These are phyloP conservation scores for Parazoanthus darwini DNA, from an alignment of 92 coral and sea anemone genomes.

Conservation along the genomic window DNA sequence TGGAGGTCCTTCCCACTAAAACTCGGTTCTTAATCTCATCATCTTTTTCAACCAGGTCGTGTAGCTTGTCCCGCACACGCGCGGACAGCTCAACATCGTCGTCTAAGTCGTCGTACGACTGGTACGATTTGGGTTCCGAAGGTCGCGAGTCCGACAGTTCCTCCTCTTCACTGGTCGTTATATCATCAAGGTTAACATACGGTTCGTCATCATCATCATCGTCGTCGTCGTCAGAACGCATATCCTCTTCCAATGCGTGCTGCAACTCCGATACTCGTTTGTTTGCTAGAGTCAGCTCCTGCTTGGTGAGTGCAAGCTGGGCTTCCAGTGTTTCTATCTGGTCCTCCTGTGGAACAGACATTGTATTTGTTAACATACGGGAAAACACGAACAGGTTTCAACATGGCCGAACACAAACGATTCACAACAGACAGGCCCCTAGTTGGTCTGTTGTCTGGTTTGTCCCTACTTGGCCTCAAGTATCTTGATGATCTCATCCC, in stretches of 20 bases:
- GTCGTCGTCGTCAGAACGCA: slow-evolving; percentile 86
- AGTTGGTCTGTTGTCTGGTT: no score
- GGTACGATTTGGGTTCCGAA: slow-evolving; percentile 96
- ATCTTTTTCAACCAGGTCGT: slow-evolving; percentile 42
- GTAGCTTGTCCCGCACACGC: slow-evolving; percentile 28
- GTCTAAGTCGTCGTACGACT: slow-evolving; percentile 89
- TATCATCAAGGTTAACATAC: slow-evolving; percentile 33
- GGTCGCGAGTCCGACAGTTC: slow-evolving; percentile 70
- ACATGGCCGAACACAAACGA: no score
- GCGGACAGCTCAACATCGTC: slow-evolving; percentile 60
- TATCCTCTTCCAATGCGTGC: slow-evolving; percentile 92
- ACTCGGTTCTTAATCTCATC: slow-evolving; percentile 32
- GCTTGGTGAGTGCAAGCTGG: slow-evolving; percentile 76
- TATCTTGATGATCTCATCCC: no score
- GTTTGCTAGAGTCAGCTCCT: slow-evolving; percentile 85
- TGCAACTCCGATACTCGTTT: slow-evolving; percentile 89
- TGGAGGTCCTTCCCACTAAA: neutral
- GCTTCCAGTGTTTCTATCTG: slow-evolving; percentile 83
- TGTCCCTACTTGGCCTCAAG: no score
- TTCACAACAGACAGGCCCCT: no score
- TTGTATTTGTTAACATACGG: neutral
- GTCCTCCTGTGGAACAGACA: slow-evolving; percentile 63
- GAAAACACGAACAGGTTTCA: no score
- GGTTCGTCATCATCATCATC: slow-evolving; percentile 68
- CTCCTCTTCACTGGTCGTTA: slow-evolving; percentile 57